Base-by-base conservation (phyloP, 2,888 invertebrate species). In the Spicauda simplicius region DNA sequence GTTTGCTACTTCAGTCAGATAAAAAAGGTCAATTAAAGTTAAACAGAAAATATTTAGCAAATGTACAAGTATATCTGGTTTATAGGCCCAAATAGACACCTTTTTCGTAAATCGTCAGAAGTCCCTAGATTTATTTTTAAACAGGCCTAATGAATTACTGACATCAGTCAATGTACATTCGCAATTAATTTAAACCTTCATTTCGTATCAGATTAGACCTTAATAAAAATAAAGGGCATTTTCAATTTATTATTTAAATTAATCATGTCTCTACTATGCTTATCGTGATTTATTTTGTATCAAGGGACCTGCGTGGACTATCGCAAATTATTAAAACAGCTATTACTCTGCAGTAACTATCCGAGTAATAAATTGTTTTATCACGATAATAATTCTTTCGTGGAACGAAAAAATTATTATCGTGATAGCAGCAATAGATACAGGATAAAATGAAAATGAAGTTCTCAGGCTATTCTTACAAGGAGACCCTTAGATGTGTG, bases 341-440 rank as follows among this genome's bases (percentile, higher is more conserved):
- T 52, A 60, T 60, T 52, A 52, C 18, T 60, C 60, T 33, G 30
- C 50, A 30, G 30, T 45, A 52, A 41, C 52, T 37, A 19, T 60
- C 52, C 14, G 30, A 16, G 52, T 33, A 60, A 60, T 60, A 60
- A 52, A 60, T 60, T 52, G 50, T 52, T 60, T 60, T 60, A 52
- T 60, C 52, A 60, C 50, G 60, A 52, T 52, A 60, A 60, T 59
- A 59, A 30, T 61, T 61, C 37, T 37, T 61, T 61, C 33, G 60
- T 59, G 59, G 48, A 50, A 48, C 10, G 52, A 53, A 53, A 53
- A 18, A 52, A n/a, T n/a, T 52, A 33, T 33, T 12, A 37, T 37
- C 1, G 1, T 12, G 4, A 37, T 37, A 12, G 37, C 1, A 4
- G 37, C 37, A 5, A 10, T 12, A 37, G 37, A 12, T 12, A 1